phyloP scores from a whole-genome alignment of 2,113 vertebrate genomes.

The Bostrychus sinensis region DNA sequence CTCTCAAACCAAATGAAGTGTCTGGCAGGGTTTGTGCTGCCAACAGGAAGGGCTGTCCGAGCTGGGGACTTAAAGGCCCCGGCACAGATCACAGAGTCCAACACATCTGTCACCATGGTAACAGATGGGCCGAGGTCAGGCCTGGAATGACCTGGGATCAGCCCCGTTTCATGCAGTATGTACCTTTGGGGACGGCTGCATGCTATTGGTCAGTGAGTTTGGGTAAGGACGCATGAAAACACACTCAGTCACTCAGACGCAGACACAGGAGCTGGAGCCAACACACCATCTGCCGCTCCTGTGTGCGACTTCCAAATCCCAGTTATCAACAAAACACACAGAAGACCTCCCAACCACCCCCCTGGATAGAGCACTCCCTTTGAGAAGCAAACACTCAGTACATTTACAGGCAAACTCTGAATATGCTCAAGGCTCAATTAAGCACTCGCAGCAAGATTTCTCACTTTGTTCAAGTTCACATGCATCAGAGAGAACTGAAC shows the following conservation, averaged over 20 bases:
- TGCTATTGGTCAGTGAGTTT: slow-evolving; percentile 17
- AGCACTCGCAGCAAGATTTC: neutral
- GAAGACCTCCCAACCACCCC: slow-evolving; percentile 63
- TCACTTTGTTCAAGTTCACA: neutral
- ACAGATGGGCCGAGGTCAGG: slow-evolving; percentile 64
- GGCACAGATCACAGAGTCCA: slow-evolving; percentile 32
- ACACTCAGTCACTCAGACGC: slow-evolving; percentile 24
- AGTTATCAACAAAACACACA: slow-evolving; percentile 81
- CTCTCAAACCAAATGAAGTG: slow-evolving; percentile 19
- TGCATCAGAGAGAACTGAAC: no score
- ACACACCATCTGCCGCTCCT: slow-evolving; percentile 77
- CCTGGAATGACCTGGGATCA: slow-evolving; percentile 43
- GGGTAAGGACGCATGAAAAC: slow-evolving; percentile 39
- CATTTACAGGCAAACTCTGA: slow-evolving; percentile 10
- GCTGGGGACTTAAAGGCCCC: slow-evolving; percentile 6
- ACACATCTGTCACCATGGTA: slow-evolving; percentile 59
- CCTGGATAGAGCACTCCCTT: slow-evolving; percentile 47
- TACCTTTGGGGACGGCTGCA: slow-evolving; percentile 42
- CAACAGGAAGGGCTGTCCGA: slow-evolving; percentile 7
- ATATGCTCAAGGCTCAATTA: neutral
- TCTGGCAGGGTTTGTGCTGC: slow-evolving; percentile 2
- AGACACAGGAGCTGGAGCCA: slow-evolving; percentile 65
- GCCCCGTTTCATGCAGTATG: slow-evolving; percentile 11
- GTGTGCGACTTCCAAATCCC: slow-evolving; percentile 78
- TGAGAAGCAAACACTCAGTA: slow-evolving; percentile 27